Percentiles rank a stretch among this genome's conserved stretches.
Evolutionary conservation across 2,888 invertebrate genomes (phyloP).

Genomic region (Mantis religiosa): DNA sequence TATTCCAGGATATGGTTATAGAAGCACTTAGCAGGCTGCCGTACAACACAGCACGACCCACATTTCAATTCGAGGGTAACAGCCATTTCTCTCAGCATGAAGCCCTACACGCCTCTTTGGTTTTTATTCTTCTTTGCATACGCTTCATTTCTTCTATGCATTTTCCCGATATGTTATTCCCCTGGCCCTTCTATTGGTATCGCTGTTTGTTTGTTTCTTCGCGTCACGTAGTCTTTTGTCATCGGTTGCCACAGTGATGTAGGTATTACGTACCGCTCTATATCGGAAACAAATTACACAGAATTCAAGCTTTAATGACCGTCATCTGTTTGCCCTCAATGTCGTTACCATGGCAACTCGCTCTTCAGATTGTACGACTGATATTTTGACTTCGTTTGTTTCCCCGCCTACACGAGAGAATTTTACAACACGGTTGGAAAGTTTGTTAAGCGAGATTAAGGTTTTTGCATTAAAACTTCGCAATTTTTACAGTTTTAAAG

Average conservation of each 20-base stretch:
- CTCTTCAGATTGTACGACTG: too few species aligned
- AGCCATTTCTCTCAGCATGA: not conserved
- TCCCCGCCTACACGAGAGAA: too few species aligned
- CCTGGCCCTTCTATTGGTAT: not conserved
- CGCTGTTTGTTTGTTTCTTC: not conserved
- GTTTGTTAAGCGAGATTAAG: too few species aligned
- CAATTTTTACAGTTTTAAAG: too few species aligned
- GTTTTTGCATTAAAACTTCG: too few species aligned
- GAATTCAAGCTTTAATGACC: not conserved
- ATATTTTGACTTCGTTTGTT: too few species aligned
- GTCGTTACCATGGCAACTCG: not conserved
- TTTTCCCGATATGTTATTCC: not conserved
- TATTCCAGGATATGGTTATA: too few species aligned
- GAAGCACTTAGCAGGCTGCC: not conserved
- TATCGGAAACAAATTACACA: not conserved
- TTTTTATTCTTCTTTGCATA: not conserved
- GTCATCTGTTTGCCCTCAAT: not conserved
- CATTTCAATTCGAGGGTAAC: not conserved
- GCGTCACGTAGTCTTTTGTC: not conserved
- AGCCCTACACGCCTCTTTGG: not conserved
- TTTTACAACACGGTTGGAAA: too few species aligned
- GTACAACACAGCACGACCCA: not conserved
- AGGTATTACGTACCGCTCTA: not conserved
- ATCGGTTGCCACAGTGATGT: not conserved
- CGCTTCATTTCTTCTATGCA: not conserved